Conservation (phyloP, 2,888 invertebrate species). For the Pyrocoelia pectoralis region DNA sequence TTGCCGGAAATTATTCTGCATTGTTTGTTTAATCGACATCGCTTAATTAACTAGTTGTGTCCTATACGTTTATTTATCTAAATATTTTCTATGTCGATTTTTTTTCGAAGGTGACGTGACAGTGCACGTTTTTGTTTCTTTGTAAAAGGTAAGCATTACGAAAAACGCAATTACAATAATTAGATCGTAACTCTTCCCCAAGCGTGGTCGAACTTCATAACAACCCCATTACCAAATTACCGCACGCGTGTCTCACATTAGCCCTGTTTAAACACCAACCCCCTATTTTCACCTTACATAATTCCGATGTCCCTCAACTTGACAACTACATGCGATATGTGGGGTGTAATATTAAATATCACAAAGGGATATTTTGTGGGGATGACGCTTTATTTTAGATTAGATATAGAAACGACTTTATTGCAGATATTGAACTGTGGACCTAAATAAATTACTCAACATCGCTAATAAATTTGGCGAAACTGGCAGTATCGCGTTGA, state of each 20-base stretch:
- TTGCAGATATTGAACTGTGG: too few species aligned
- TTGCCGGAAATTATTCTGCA: conserved; percentile 56
- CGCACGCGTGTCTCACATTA: conserved; percentile 48
- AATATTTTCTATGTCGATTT: background rate
- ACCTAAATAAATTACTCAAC: too few species aligned
- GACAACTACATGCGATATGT: conserved; percentile 31
- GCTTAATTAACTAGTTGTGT: conserved; percentile 43
- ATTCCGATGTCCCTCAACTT: conserved; percentile 32
- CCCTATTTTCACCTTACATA: conserved; percentile 30
- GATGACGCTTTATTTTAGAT: background rate
- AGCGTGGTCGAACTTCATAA: conserved; percentile 42
- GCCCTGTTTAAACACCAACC: conserved; percentile 43
- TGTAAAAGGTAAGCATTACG: conserved; percentile 14
- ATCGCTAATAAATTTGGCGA: too few species aligned
- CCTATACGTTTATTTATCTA: conserved; percentile 17
- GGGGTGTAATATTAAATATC: conserved; percentile 19
- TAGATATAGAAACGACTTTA: background rate
- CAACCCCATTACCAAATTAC: conserved; percentile 49
- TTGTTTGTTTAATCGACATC: conserved; percentile 54
- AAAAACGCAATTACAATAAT: conserved; percentile 43
- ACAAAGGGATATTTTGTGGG: conserved; percentile 11
- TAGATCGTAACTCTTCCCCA: conserved; percentile 43
- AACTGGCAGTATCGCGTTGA: too few species aligned
- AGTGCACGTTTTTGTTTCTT: too few species aligned
- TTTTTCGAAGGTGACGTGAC: background rate